Base-by-base conservation (phyloP, 2,888 invertebrate genomes). In the Nomada goodeniana region DNA sequence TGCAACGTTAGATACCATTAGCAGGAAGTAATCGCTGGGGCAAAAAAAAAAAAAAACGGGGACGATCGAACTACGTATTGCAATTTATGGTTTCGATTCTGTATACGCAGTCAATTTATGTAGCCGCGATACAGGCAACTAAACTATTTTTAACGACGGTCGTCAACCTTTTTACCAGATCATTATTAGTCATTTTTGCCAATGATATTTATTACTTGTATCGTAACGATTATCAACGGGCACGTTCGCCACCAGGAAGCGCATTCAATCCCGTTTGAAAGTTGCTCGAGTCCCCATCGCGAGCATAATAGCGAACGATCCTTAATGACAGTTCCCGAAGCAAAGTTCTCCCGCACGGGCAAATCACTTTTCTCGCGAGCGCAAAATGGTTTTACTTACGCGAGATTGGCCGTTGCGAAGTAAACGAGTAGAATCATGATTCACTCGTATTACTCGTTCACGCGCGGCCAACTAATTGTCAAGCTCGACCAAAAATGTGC, bases 271-370 rank as follows among this genome's bases (percentile, higher is more conserved):
- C 44, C 59, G 60, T 64, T 60, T 55, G 63, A 18, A 44, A 42
- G 26, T 65, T 69, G 63, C 67, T 36, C 73, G 44, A 57, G 68
- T 71, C 57, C 70, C 81, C 76, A 60, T 44, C 53, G 68, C 18
- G 55, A 20, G 63, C 55, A 75, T 73, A 77, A 78, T 60, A 68
- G 71, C 74, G 78, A 76, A 76, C 82, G 82, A 82, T 82, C 70
- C 72, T 64, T 82, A 82, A 84, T 84, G 82, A 82, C 78, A 64
- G 72, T 73, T 76, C 72, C 53, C 53, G 50, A 71, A 71, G 67
- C 67, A 60, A 81, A 57, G 61, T 76, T 81, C 70, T 61, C 81
- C 67, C 67, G 76, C 59, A 60, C 59, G 74, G 29, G 76, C 65
- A 67, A 80, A 80, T 74, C 67, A 80, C 80, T 52, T 63, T 68